These are phyloP conservation scores for Athalia rosae DNA, from an alignment of 2,888 invertebrate genomes.

Conservation along the genomic window DNA sequence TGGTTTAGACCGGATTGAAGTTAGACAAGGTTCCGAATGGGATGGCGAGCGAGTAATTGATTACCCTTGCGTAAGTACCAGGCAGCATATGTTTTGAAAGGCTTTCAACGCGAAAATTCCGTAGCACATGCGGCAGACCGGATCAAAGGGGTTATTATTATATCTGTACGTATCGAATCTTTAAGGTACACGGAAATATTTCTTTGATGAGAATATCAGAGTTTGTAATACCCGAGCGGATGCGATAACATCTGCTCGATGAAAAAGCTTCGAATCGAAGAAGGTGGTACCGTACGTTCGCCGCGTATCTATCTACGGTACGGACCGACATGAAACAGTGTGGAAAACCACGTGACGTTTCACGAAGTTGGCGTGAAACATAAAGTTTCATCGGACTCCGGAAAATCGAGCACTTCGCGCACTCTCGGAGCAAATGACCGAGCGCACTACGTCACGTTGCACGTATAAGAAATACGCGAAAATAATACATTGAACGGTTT, in stretches of 20 bases:
- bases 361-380: conserved; percentile 23
- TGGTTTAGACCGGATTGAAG: too few relatives aligned
- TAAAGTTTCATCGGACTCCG: conserved; percentile 7
- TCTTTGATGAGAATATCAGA: background rate
- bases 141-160: too few relatives aligned
- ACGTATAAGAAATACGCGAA: background rate
- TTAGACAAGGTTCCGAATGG: background rate
- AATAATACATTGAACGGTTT: conserved; percentile 20
- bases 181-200: background rate
- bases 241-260: background rate
- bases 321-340: background rate
- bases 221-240: background rate
- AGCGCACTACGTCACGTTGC: background rate
- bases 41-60: conserved; percentile 11
- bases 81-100: background rate
- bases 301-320: too few relatives aligned
- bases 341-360: conserved; percentile 21
- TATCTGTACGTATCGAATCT: background rate
- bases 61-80: conserved; percentile 15
- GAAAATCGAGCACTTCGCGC: conserved; percentile 33
- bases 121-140: background rate
- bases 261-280: conserved; percentile 5
- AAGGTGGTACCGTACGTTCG: too few relatives aligned
- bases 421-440: conserved; percentile 3
- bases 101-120: background rate